Base-by-base conservation (phyloP, 2,888 invertebrate genomes). In the Meloe dianella region DNA sequence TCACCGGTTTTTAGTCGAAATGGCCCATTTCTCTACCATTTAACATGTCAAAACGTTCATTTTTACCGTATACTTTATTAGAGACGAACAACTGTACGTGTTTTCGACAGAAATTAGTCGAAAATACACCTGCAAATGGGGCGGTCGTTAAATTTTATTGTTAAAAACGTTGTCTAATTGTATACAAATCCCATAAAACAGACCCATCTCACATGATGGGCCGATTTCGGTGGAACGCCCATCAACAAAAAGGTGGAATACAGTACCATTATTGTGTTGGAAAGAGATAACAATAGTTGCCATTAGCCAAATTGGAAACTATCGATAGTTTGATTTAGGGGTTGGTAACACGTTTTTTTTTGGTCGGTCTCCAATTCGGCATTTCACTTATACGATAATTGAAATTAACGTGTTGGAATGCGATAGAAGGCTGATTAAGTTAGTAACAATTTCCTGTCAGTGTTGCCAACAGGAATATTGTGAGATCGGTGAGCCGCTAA, bases 241-340 rank as follows among this genome's bases (percentile, higher is more conserved):
- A 47, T 47, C 7, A 32, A 32, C 32, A 10, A 32, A 32, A 38
- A 38, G 2, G 8, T 38, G 3, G 3, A 12, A 41, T n/a, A n/a
- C n/a, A n/a, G n/a, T n/a, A n/a, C n/a, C n/a, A n/a, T n/a, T n/a
- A 17, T 5, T 17, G 54, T 24, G 10, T 3, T 38, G 61, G 41
- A 60, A 47, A 63, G 60, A 64, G 68, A 64, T 62, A 58, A 67
- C 64, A 63, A 65, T 56, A 69, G 24, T 74, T 70, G 79, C 80
- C 81, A 81, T 81, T 81, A 81, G 80, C 77, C n/a, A 80, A 80
- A 81, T 81, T 81, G n/a, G n/a, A n/a, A n/a, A 79, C 78, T 78
- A 80, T 79, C 78, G 20, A 20, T 79, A 75, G 77, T 76, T 77
- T 80, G 79, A 80, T 80, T 78, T 79, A 79, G 74, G 75, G 75